Evolutionary conservation across 2,113 vertebrate species (phyloP), one percentile per base, ranked within the genome.

Genomic region (Nestor notabilis): DNA sequence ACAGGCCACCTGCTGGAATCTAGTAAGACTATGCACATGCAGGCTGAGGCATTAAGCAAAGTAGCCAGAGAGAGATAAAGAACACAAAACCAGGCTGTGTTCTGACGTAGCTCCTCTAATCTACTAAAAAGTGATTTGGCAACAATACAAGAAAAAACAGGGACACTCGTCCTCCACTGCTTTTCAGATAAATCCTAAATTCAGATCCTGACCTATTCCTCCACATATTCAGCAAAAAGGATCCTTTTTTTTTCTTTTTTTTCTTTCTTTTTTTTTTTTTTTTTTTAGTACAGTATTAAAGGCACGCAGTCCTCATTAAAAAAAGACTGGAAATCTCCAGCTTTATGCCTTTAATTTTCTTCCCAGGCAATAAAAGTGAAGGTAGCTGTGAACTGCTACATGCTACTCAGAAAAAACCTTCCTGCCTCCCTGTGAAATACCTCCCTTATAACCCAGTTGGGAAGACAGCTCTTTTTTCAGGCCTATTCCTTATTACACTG

Each of bases 1-100:
- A 81, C 46, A 75, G 64, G 55, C 83, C 93, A 96, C 95, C 96
- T 96, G 95, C 90, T 68, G 24, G 41, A 81, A 41, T 77, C 55
- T 53, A 65, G 76, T 86, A 79, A 81, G n/a, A 53, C 53, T 92
- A 60, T 0, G 2, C 46, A 83, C 41, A 83, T 3, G 28, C 24
- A 81, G 64, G 49, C 53, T 77, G 53, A 60, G 83, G 76, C 19
- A 35, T 70, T 83, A 90, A 76, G 64, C 29, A 61, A 93, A 91
- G 77, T 37, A 91, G 75, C 46, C 33, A 53, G 66, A 92, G 83
- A 72, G 50, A 92, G 44, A 94, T 65, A 92, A 92, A 70, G 50
- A 81, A 27, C n/a, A 92, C 53, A 95, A 90, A 94, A 86, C 0
- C 58, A 92, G 49, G 2, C 37, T 90, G 68, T 88, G 49, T 66